Evolutionary conservation across 1,140 invertebrate genomes (phyloP).

Genomic region (Hormaphis cornu): DNA sequence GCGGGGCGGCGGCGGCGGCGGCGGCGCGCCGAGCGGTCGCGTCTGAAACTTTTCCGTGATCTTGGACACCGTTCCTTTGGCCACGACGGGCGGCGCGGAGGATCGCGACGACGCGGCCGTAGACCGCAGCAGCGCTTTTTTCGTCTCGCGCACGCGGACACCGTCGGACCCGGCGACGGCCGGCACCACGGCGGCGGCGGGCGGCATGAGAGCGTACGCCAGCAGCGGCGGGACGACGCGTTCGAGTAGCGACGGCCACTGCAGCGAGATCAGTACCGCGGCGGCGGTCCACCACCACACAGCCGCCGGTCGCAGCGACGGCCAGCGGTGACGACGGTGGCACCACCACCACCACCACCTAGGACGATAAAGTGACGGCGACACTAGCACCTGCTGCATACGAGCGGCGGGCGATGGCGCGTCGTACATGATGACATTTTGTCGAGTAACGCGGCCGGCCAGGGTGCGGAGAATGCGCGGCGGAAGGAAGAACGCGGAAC

Average conservation of each 20-base stretch:
- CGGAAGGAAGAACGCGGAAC: not conserved
- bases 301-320: not conserved
- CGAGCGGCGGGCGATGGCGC: not conserved
- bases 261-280: not conserved
- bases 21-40: not conserved
- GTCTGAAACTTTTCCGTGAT: constrained; percentile 29
- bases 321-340: not conserved
- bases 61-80: constrained; percentile 27
- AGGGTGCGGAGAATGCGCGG: too few relatives aligned
- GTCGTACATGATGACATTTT: too few relatives aligned
- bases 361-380: not conserved
- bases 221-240: constrained; percentile 4
- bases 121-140: constrained; percentile 13
- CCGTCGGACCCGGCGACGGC: not conserved
- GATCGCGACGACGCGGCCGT: not conserved
- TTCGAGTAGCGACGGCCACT: not conserved
- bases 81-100: not conserved
- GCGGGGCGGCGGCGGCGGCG: not conserved
- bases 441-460: too few relatives aligned
- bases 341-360: not conserved
- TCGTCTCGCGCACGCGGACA: constrained; percentile 4
- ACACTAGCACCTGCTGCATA: too few relatives aligned
- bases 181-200: not conserved
- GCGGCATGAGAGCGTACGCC: not conserved
- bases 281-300: not conserved